Base-by-base conservation (phyloP, 2,888 invertebrate genomes). In the Spilosoma lubricipeda region DNA sequence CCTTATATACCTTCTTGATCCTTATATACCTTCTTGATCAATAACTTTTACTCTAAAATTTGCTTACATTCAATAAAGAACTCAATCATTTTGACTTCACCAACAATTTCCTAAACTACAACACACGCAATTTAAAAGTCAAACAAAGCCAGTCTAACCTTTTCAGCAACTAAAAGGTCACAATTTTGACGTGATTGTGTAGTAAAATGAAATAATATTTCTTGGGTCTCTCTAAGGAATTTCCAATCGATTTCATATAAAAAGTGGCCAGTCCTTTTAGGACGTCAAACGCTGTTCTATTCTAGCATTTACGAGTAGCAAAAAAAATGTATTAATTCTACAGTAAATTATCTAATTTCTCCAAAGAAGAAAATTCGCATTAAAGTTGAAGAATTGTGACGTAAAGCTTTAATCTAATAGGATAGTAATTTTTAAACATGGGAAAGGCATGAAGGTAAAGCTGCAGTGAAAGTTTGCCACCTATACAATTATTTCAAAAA, bases 151-250 rank as follows among this genome's bases (percentile, higher is more conserved):
- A 36, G 9, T 8, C 15, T 23, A 48, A 73, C 39, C 15, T 36
- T 63, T 63, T 64, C 63, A 36, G 36, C 63, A 33, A 64, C 27
- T 33, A 18, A 68, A 68, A 69, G 64, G 48, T 65, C 30, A 65
- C 63, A 64, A 48, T 69, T 67, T 20, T 65, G 45, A 66, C 76
- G 71, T 73, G 74, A 80, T 83, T 73, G 80, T 68, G 13, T n/a
- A 67, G 63, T 45, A 59, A 79, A 74, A 80, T 82, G 75, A 76
- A 83, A 74, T 76, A 83, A 82, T 77, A 74, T 80, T 72, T 78
- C 70, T 30, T 15, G 42, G 66, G 71, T 33, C 74, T 73, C 56
- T 77, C 76, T 30, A 33, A 75, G 72, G 74, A 52, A 42, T 20
- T 59, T 48, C 42, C 59, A 67, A 70, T 70, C 59, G 33, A 66